Evolutionary conservation across 2,113 vertebrate species (phyloP).

Genomic region (Gymnarchus niloticus): DNA sequence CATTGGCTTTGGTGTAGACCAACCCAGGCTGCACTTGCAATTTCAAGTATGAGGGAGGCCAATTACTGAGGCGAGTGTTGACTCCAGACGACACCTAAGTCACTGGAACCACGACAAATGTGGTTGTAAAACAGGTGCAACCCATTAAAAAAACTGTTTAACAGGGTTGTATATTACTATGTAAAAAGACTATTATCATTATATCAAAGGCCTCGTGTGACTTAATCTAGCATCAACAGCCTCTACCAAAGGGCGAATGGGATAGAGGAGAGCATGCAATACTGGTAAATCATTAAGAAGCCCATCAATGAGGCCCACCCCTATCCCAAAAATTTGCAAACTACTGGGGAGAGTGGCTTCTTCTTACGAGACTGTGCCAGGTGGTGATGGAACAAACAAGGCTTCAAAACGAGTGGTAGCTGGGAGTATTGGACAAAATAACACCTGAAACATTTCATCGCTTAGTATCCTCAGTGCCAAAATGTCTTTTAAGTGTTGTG

Average conservation of each 20-base stretch:
- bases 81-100: background rate
- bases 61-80: background rate
- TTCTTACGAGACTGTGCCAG: background rate
- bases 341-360: no score
- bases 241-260: background rate
- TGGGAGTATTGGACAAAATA: no score
- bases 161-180: background rate
- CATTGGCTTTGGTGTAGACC: background rate
- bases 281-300: slow-evolving; percentile 2
- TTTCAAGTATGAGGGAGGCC: background rate
- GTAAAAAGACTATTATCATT: slow-evolving; percentile 4
- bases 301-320: background rate
- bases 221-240: background rate
- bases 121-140: background rate
- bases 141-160: slow-evolving; percentile 7
- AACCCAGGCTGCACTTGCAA: background rate
- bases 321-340: background rate
- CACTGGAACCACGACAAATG: background rate
- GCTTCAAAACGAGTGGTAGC: no score
- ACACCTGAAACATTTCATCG: no score
- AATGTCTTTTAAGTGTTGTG: no score
- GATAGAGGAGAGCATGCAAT: background rate
- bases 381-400: no score
- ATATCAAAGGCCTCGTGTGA: background rate
- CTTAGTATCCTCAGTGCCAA: no score